Evolutionary conservation across 2,113 vertebrate species (phyloP).

Genomic region (Coregonus clupeaformis): DNA sequence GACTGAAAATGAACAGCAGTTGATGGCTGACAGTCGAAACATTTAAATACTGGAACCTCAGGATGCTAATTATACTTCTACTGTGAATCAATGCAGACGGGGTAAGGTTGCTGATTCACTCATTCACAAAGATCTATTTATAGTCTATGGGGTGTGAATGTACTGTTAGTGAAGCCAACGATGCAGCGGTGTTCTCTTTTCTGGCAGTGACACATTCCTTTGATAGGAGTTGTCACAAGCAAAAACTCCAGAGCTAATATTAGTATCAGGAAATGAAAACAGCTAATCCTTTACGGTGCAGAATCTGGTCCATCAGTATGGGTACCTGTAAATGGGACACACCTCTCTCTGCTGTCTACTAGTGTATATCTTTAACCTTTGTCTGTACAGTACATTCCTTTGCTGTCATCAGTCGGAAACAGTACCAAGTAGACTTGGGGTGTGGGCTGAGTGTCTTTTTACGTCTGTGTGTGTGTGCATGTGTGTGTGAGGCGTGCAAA

Average conservation of each 20-base stretch:
- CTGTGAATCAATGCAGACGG: conserved; percentile 3
- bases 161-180: conserved; percentile 31
- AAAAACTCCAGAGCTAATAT: conserved; percentile 26
- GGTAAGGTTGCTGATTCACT: conserved; percentile 2
- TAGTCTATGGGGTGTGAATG: conserved; percentile 40
- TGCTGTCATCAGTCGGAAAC: background rate
- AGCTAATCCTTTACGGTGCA: background rate
- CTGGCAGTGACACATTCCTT: conserved; percentile 26
- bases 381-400: background rate
- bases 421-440: background rate
- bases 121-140: conserved; percentile 45
- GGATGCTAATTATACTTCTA: background rate
- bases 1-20: too few relatives aligned
- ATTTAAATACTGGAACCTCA: background rate
- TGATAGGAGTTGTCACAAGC: conserved; percentile 18
- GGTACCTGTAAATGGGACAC: background rate
- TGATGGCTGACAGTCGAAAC: too few relatives aligned
- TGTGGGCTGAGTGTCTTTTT: background rate
- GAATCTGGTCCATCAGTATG: background rate
- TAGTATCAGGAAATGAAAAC: conserved; percentile 7
- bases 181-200: conserved; percentile 21
- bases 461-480: background rate
- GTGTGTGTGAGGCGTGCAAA: background rate
- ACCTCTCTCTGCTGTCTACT: background rate
- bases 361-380: background rate